A percentile compares a stretch with the other conserved stretches of the same genome.
Evolutionary conservation across 2,797 vertebrate species (phyloP).

Genomic region (Gallinago nigripennis): DNA sequence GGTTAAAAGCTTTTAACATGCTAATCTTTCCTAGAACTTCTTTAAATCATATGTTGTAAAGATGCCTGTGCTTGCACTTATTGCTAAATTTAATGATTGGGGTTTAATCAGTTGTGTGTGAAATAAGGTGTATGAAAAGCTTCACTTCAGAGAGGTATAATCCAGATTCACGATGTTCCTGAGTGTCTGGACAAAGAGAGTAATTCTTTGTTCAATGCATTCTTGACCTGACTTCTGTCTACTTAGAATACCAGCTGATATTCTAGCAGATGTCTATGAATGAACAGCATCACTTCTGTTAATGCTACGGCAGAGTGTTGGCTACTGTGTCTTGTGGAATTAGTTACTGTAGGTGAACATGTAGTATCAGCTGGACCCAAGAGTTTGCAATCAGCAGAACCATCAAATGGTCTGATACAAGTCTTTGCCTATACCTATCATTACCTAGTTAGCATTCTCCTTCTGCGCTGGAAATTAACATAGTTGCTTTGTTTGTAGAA

Average conservation of each 20-base stretch:
- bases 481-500: background rate
- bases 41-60: background rate
- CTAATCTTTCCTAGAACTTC: background rate
- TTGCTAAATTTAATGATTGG: background rate
- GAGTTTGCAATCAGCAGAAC: background rate
- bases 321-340: background rate
- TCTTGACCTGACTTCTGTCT: background rate
- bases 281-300: background rate
- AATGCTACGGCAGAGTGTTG: background rate
- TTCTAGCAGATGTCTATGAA: background rate
- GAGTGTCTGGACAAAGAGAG: background rate
- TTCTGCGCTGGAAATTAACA: background rate
- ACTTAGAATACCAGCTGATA: background rate
- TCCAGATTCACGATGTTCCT: background rate
- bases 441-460: background rate
- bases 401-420: background rate
- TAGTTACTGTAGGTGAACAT: background rate
- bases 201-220: background rate
- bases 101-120: background rate
- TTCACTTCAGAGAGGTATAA: background rate
- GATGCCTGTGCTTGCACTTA: background rate
- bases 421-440: background rate
- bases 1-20: background rate
- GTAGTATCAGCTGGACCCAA: background rate
- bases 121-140: background rate